A percentile compares a stretch with the other conserved stretches of the same genome.
phyloP scores from a whole-genome alignment of 2,797 vertebrate genomes.

The Glossophaga mutica region DNA sequence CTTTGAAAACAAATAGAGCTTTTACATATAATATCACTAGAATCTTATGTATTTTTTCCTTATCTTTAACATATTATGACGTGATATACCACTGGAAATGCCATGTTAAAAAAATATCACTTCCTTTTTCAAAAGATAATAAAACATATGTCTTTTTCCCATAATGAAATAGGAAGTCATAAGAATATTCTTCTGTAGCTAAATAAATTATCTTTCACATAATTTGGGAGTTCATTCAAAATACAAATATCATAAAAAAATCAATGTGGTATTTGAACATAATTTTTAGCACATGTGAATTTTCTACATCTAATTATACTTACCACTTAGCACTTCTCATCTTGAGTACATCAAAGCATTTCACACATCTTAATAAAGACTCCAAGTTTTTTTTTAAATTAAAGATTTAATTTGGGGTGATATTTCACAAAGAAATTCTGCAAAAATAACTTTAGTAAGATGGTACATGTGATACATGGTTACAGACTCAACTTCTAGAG shows the following conservation, averaged over 20 bases:
- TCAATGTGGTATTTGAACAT: slow-evolving; percentile 39
- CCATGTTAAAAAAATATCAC: slow-evolving; percentile 51
- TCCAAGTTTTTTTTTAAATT: slow-evolving; percentile 34
- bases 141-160: slow-evolving; percentile 32
- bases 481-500: neutral
- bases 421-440: slow-evolving; percentile 30
- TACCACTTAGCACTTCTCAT: slow-evolving; percentile 39
- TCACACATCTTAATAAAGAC: slow-evolving; percentile 55
- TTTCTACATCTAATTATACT: slow-evolving; percentile 50
- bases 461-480: neutral
- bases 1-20: slow-evolving; percentile 17
- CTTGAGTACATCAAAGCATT: slow-evolving; percentile 49
- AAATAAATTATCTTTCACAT: slow-evolving; percentile 36
- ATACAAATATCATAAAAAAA: slow-evolving; percentile 52
- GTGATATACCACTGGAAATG: slow-evolving; percentile 55
- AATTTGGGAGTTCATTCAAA: slow-evolving; percentile 50
- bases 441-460: slow-evolving; percentile 21
- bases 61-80: slow-evolving; percentile 61
- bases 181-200: slow-evolving; percentile 55
- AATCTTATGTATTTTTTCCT: slow-evolving; percentile 7
- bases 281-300: slow-evolving; percentile 56
- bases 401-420: slow-evolving; percentile 47
- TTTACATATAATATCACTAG: slow-evolving; percentile 42
- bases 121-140: slow-evolving; percentile 56
- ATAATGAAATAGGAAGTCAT: slow-evolving; percentile 36